phyloP scores from a whole-genome alignment of 2,888 invertebrate genomes.

The Machimus atricapillus region DNA sequence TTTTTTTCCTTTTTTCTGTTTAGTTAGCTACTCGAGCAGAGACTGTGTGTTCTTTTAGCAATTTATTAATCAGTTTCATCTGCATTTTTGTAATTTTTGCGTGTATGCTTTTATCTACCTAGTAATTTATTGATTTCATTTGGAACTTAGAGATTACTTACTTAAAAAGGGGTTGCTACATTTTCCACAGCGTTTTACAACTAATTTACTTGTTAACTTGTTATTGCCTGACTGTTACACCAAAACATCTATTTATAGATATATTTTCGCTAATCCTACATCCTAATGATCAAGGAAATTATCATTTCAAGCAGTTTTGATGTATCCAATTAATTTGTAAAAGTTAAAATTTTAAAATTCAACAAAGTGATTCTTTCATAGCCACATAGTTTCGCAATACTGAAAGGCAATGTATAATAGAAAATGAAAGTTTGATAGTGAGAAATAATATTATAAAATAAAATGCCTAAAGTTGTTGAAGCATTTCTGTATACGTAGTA shows the following conservation, averaged over 20 bases:
- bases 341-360: neutral
- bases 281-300: neutral
- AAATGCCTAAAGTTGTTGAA: neutral
- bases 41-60: neutral
- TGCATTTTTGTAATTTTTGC: neutral
- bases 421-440: neutral
- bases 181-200: neutral
- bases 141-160: neutral
- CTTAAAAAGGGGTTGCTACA: neutral
- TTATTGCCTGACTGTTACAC: constrained; percentile 14
- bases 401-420: neutral
- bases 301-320: neutral
- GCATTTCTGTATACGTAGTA: neutral
- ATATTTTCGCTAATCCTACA: neutral
- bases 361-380: neutral
- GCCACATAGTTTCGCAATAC: neutral
- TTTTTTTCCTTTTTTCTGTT: neutral
- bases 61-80: neutral
- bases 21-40: neutral
- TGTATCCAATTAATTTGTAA: neutral
- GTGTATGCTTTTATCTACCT: neutral
- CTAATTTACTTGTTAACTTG: constrained; percentile 12
- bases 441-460: neutral
- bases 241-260: neutral
- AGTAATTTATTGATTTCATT: neutral